Percentiles rank a stretch among this genome's conserved stretches.
Conservation (phyloP, 2,888 invertebrate genomes). For the Drosophila fulvimacula region DNA sequence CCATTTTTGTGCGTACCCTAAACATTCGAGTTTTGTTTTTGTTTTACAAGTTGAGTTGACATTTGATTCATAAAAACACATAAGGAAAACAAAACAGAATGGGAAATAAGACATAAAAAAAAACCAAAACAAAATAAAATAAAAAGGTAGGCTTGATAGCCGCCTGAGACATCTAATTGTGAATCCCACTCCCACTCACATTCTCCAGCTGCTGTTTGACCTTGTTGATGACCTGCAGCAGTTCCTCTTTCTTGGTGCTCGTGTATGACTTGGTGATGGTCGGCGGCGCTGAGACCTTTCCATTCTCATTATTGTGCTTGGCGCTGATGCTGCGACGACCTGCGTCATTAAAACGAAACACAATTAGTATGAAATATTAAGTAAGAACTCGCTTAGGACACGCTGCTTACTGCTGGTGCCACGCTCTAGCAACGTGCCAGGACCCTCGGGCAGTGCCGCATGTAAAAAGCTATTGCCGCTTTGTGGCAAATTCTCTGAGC, state of each 20-base stretch:
- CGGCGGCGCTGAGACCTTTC: slow-evolving; percentile 78
- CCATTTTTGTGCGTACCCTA: slow-evolving; percentile 84
- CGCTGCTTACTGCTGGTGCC: slow-evolving; percentile 81
- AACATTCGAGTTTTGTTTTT: slow-evolving; percentile 35
- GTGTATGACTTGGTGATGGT: slow-evolving; percentile 85
- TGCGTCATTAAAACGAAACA: slow-evolving; percentile 42
- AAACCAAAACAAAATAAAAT: slow-evolving; percentile 4
- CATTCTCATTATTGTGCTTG: slow-evolving; percentile 85
- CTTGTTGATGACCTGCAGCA: slow-evolving; percentile 92
- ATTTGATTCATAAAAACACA: slow-evolving; percentile 42
- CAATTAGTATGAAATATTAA: neutral
- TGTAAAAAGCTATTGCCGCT: slow-evolving; percentile 83
- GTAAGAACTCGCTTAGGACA: no score
- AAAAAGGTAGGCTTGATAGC: neutral
- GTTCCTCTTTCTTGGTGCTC: slow-evolving; percentile 88
- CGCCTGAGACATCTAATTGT: neutral
- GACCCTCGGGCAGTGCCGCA: slow-evolving; percentile 84
- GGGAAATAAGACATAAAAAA: slow-evolving; percentile 34
- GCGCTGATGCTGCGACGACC: slow-evolving; percentile 88
- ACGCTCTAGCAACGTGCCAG: slow-evolving; percentile 82
- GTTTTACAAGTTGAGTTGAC: slow-evolving; percentile 20
- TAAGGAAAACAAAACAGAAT: slow-evolving; percentile 19
- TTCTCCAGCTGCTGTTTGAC: slow-evolving; percentile 94
- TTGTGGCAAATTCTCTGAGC: slow-evolving; percentile 87
- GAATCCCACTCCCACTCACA: slow-evolving; percentile 86